phyloP scores from a whole-genome alignment of 1,140 invertebrate species.

The Bombus sylvicola region DNA sequence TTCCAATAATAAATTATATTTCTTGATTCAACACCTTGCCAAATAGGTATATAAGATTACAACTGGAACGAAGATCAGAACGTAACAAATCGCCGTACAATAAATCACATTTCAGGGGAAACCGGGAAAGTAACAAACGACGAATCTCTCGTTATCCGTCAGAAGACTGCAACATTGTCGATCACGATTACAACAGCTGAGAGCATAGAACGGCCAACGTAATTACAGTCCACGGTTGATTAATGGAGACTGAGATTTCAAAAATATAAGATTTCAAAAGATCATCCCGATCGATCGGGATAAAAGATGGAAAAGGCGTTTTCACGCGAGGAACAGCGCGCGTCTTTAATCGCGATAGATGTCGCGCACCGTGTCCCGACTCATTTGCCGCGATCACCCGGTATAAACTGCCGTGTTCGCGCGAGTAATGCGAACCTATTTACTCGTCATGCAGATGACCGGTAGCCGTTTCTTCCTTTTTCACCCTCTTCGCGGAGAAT shows the following conservation, averaged over 20 bases:
- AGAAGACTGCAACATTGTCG: background rate
- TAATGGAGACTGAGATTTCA: too few species aligned
- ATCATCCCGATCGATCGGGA: too few species aligned
- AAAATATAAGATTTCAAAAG: background rate
- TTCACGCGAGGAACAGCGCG: background rate
- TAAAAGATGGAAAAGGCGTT: background rate
- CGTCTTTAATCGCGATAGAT: background rate
- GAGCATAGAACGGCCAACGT: background rate
- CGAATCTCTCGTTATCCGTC: background rate
- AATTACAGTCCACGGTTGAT: background rate
- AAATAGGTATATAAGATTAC: background rate
- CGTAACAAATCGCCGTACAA: background rate
- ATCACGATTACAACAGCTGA: background rate
- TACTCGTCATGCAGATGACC: slow-evolving; percentile 79
- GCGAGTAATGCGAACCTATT: slow-evolving; percentile 75
- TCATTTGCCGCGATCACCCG: slow-evolving; percentile 67
- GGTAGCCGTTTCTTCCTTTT: slow-evolving; percentile 72
- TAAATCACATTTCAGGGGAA: background rate
- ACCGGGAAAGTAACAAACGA: background rate
- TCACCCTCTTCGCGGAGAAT: slow-evolving; percentile 34
- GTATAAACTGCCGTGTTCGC: slow-evolving; percentile 74
- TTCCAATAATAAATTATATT: background rate
- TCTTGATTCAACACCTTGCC: background rate
- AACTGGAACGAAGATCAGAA: background rate
- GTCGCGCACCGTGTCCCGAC: slow-evolving; percentile 16